Evolutionary conservation across 2,797 vertebrate genomes (phyloP).

Genomic region (Malurus leucopterus): DNA sequence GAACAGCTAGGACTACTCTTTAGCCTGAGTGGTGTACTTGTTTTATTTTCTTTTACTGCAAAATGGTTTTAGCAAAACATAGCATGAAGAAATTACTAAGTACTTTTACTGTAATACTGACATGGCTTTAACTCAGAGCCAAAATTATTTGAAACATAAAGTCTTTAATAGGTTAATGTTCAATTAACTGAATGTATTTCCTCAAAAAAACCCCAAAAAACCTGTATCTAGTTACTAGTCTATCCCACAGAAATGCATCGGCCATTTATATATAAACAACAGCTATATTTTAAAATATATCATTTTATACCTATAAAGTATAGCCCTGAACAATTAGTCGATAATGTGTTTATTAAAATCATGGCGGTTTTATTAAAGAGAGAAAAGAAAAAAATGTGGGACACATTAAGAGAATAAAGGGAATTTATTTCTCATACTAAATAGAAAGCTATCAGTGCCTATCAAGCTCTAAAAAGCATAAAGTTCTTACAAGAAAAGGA

Average conservation of each 20-base stretch:
- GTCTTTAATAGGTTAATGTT: background rate
- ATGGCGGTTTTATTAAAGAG: background rate
- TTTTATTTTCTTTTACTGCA: background rate
- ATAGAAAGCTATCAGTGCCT: background rate
- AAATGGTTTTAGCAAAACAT: background rate
- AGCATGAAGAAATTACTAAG: background rate
- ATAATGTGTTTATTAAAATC: background rate
- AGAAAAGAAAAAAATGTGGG: background rate
- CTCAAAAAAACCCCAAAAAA: background rate
- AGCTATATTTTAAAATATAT: background rate
- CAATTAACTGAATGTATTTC: background rate
- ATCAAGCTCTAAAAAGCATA: background rate
- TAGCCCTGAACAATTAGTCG: background rate
- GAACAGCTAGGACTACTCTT: background rate
- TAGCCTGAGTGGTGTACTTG: background rate
- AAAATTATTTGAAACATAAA: background rate
- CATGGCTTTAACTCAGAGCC: background rate
- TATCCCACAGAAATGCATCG: background rate
- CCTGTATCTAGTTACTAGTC: background rate
- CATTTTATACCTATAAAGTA: background rate
- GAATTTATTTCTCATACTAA: background rate
- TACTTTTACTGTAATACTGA: background rate
- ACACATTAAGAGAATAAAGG: background rate
- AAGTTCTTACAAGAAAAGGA: background rate
- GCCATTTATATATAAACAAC: background rate